Conservation (phyloP, 2,797 vertebrate genomes). For the Halcyon chelicuti region DNA sequence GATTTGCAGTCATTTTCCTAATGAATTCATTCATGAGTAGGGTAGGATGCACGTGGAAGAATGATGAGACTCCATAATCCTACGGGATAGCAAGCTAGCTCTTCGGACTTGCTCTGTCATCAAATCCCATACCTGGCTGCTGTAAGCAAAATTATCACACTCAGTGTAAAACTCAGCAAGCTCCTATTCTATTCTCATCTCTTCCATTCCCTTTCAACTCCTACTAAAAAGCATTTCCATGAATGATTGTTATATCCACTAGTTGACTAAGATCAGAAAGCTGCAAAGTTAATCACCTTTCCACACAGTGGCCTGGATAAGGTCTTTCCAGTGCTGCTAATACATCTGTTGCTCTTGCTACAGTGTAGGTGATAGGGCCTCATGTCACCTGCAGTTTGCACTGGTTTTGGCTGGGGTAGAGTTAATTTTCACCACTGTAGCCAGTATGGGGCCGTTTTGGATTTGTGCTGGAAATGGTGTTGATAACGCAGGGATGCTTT, state of each 20-base stretch:
- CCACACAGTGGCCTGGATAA: not conserved
- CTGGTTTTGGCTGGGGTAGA: not conserved
- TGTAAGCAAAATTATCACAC: not conserved
- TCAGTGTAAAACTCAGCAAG: not conserved
- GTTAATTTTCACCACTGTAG: not conserved
- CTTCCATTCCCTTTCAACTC: not conserved
- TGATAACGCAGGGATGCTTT: not conserved
- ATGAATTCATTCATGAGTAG: not conserved
- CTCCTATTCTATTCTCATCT: not conserved
- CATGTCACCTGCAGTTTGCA: not conserved
- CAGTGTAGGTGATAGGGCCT: not conserved
- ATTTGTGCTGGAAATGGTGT: not conserved
- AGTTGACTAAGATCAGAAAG: not conserved
- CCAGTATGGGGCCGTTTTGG: not conserved
- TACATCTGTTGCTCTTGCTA: not conserved
- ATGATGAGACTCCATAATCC: not conserved
- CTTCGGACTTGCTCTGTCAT: not conserved
- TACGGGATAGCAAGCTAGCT: not conserved
- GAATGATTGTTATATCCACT: not conserved
- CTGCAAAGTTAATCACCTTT: not conserved
- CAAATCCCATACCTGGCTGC: fast-evolving
- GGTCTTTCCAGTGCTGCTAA: not conserved
- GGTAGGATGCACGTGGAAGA: not conserved
- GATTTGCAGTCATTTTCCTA: not conserved
- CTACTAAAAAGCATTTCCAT: not conserved